Conservation (phyloP, 2,113 vertebrate genomes). For the Ellobius talpinus region DNA sequence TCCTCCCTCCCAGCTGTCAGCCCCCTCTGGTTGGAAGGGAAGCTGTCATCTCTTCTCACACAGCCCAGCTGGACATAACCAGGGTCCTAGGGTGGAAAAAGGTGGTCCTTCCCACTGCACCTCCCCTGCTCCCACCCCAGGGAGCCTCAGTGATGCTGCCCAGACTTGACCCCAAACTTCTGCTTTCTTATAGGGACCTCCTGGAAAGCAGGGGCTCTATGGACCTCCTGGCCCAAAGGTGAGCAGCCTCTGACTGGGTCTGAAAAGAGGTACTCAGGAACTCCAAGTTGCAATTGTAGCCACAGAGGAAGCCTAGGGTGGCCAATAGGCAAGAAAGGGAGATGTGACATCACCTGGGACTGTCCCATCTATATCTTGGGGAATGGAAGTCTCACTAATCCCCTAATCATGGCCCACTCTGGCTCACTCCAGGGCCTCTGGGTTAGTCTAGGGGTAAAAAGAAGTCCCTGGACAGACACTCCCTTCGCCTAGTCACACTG, state of each 20-base stretch:
- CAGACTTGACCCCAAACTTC: background rate
- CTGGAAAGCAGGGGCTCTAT: conserved; percentile 89
- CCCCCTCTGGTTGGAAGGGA: background rate
- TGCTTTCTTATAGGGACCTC: conserved; percentile 88
- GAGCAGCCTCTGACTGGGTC: conserved; percentile 60
- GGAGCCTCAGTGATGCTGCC: background rate
- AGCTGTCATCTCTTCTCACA: background rate
- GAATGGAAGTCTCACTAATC: background rate
- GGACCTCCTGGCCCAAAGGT: conserved; percentile 94
- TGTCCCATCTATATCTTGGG: background rate
- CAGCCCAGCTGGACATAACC: background rate
- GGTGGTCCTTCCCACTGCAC: background rate
- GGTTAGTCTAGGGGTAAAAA: background rate
- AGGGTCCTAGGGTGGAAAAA: background rate
- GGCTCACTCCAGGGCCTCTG: background rate
- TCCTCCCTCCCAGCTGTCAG: background rate
- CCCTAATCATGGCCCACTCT: background rate
- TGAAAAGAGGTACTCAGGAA: background rate
- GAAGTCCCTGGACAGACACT: background rate
- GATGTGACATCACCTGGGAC: background rate
- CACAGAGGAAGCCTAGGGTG: background rate
- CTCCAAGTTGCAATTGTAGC: background rate
- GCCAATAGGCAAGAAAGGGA: background rate
- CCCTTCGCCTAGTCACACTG: background rate
- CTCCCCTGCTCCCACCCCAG: background rate